Evolutionary conservation across 2,797 vertebrate genomes (phyloP).

Genomic region (Gadopsis marmoratus): DNA sequence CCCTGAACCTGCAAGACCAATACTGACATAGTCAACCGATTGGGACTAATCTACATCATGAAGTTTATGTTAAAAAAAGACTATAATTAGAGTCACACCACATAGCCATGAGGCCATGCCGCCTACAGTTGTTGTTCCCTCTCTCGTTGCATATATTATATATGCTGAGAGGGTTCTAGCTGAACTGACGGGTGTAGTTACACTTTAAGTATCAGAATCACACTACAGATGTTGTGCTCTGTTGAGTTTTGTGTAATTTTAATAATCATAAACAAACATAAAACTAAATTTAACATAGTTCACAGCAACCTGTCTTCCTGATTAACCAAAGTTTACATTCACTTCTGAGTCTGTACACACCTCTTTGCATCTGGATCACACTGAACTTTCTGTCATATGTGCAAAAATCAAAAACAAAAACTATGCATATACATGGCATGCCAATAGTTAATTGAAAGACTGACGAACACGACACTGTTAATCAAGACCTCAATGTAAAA

Average conservation of each 20-base stretch:
- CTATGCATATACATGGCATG: not conserved
- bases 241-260: not conserved
- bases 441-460: not conserved
- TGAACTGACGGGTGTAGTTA: no score
- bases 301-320: not conserved
- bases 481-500: not conserved
- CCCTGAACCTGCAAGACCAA: no score
- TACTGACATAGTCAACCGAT: no score
- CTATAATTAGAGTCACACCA: no score
- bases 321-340: not conserved
- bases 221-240: not conserved
- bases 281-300: not conserved
- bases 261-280: not conserved
- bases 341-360: not conserved
- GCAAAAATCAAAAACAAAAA: not conserved
- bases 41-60: no score
- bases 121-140: no score
- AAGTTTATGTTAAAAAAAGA: no score
- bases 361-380: not conserved
- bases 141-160: no score
- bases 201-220: not conserved
- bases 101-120: no score
- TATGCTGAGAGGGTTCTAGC: no score
- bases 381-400: not conserved
- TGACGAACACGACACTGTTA: not conserved